Percentiles rank a stretch among this genome's conserved stretches.
These are phyloP conservation scores for Trachelus tabidus DNA, from an alignment of 2,888 invertebrate species.

Conservation along the genomic window DNA sequence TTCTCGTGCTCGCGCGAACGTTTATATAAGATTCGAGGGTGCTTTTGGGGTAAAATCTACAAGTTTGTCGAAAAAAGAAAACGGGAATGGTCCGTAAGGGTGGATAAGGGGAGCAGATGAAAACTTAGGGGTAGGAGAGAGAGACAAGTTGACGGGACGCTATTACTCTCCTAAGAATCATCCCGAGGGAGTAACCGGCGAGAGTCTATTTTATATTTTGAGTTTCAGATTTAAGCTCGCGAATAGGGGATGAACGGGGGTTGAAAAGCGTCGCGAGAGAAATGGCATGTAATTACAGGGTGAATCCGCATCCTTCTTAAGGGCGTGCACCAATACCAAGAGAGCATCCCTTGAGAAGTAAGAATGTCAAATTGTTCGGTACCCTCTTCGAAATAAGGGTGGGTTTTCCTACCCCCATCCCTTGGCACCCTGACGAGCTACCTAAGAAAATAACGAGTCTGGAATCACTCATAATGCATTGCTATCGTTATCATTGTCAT, in stretches of 20 bases:
- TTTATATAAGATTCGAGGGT: neutral
- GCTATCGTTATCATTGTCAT: neutral
- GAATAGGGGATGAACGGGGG: slow-evolving; percentile 21
- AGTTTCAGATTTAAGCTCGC: slow-evolving; percentile 35
- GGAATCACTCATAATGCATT: neutral
- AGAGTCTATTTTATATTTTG: slow-evolving; percentile 22
- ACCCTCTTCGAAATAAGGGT: slow-evolving; percentile 35
- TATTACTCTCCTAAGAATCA: slow-evolving; percentile 3
- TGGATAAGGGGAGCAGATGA: neutral
- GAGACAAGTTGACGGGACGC: neutral
- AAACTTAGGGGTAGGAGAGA: neutral
- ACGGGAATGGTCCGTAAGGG: neutral
- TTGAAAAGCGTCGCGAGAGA: slow-evolving; percentile 37
- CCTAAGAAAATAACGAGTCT: neutral
- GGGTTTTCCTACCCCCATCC: neutral
- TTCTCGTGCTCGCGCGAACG: neutral
- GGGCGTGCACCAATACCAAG: neutral
- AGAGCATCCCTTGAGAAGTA: slow-evolving; percentile 25
- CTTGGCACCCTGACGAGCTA: neutral
- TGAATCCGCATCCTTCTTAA: neutral
- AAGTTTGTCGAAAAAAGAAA: neutral
- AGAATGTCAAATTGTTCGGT: slow-evolving; percentile 42
- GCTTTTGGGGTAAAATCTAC: neutral
- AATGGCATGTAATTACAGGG: slow-evolving; percentile 42
- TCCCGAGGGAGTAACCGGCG: slow-evolving; percentile 7